Percentiles rank a stretch among this genome's conserved stretches.
Evolutionary conservation across 1,140 invertebrate species (phyloP).

Genomic region (Aplysia californica): DNA sequence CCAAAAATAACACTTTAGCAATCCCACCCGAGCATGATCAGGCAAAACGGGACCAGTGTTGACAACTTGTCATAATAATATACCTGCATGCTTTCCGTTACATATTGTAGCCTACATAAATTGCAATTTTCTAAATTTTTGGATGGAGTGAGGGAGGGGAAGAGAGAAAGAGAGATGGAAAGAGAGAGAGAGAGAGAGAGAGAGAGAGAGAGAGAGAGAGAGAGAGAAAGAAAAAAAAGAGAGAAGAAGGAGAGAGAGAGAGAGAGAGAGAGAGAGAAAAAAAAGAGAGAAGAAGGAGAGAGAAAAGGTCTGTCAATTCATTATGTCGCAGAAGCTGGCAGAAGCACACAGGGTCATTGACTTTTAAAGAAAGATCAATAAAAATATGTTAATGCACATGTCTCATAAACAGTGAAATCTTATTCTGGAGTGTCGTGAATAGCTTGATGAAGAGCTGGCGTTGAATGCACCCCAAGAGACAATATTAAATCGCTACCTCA

Average conservation of each 20-base stretch:
- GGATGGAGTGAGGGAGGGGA: too few relatives aligned
- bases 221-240: not conserved
- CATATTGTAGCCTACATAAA: too few relatives aligned
- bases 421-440: not conserved
- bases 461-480: not conserved
- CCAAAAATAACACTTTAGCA: too few relatives aligned
- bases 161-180: too few relatives aligned
- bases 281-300: not conserved
- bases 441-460: not conserved
- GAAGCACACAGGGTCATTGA: not conserved
- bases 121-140: too few relatives aligned
- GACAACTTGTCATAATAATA: too few relatives aligned
- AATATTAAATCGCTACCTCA: too few relatives aligned
- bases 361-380: not conserved
- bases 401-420: not conserved
- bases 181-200: too few relatives aligned
- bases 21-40: too few relatives aligned
- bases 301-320: not conserved
- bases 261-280: not conserved
- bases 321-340: not conserved
- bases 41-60: too few relatives aligned
- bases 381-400: not conserved
- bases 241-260: not conserved
- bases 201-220: not conserved
- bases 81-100: too few relatives aligned